Conservation (phyloP, 2,113 vertebrate species). For the Drymodes brunneopygia region DNA sequence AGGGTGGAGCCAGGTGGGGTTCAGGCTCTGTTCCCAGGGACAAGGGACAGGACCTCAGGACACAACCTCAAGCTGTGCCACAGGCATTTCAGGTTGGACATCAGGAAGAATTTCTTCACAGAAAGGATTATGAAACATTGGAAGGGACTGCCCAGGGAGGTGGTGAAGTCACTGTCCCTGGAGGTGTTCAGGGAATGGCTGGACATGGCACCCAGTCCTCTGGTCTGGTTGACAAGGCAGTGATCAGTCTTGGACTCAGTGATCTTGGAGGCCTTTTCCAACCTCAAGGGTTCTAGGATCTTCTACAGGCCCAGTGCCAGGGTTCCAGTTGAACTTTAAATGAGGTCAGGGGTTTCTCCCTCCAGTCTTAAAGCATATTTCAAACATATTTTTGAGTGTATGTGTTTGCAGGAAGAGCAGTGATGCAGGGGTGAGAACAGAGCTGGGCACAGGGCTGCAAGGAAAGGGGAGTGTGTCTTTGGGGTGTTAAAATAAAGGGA, state of each 20-base stretch:
- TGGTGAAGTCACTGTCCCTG: neutral
- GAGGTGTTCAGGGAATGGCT: neutral
- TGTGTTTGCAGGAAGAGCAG: neutral
- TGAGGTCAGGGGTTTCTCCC: too few relatives aligned
- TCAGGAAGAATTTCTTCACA: neutral
- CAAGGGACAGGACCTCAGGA: neutral
- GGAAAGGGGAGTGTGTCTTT: neutral
- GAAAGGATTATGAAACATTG: neutral
- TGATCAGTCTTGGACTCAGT: too few relatives aligned
- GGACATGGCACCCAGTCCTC: neutral
- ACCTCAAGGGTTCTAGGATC: neutral
- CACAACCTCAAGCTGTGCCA: neutral
- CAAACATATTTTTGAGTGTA: accelerated
- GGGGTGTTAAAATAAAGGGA: neutral
- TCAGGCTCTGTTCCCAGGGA: neutral
- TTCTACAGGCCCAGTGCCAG: neutral
- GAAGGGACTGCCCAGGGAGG: neutral
- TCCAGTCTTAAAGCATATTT: neutral
- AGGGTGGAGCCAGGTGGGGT: neutral
- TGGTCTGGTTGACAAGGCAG: neutral
- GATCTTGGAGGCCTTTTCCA: neutral
- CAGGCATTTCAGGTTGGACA: neutral
- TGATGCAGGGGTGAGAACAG: neutral
- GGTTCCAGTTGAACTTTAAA: neutral
- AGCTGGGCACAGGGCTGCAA: neutral